Conservation (phyloP, 1,140 invertebrate genomes). For the Mesaphorura yosii region DNA sequence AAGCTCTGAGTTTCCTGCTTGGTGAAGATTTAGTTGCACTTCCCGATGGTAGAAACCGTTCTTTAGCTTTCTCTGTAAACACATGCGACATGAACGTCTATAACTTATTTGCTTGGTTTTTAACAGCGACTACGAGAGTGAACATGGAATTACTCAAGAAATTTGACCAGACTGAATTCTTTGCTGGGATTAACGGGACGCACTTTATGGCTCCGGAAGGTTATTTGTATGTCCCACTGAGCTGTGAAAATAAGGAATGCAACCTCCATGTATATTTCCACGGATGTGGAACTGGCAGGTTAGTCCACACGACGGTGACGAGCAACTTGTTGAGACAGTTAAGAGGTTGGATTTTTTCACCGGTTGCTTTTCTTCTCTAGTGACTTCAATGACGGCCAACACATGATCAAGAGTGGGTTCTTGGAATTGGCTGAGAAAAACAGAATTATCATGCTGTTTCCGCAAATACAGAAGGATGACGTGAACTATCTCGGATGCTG, state of each 20-base stretch:
- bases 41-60: background rate
- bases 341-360: background rate
- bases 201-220: conserved; percentile 10
- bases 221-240: conserved; percentile 9
- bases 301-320: too few species aligned
- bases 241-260: background rate
- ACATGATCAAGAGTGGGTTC: conserved; percentile 15
- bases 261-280: conserved; percentile 15
- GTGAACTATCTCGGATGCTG: conserved; percentile 14
- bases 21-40: conserved; percentile 2
- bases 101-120: background rate
- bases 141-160: background rate
- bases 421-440: conserved; percentile 18
- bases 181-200: background rate
- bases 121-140: background rate
- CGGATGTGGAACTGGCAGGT: conserved; percentile 12
- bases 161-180: conserved; percentile 13
- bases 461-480: conserved; percentile 2
- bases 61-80: background rate
- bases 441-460: conserved; percentile 19
- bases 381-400: conserved; percentile 16
- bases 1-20: conserved; percentile 14
- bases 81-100: background rate
- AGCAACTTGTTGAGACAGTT: background rate
- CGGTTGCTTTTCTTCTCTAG: background rate